Conservation (phyloP, 2,888 invertebrate species). For the Clepsis dumicolana region DNA sequence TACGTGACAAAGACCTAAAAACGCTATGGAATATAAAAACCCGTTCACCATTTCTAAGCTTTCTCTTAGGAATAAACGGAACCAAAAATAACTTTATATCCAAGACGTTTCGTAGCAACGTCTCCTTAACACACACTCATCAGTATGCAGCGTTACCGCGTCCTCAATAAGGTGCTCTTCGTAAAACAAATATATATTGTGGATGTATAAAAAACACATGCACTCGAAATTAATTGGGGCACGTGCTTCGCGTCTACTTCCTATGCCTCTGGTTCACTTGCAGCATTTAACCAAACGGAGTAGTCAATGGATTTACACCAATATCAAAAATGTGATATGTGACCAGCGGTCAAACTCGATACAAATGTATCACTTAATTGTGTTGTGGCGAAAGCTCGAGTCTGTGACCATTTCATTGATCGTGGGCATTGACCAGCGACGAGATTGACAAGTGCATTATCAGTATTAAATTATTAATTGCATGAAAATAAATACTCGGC, state of each 20-base stretch:
- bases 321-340: no score
- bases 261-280: constrained; percentile 17
- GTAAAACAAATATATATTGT: constrained; percentile 45
- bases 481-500: no score
- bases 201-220: constrained; percentile 43
- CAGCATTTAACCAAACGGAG: not conserved
- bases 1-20: no score
- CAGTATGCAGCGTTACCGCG: constrained; percentile 43
- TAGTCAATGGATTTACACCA: not conserved
- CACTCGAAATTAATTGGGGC: constrained; percentile 45
- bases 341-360: no score
- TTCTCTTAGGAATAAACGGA: not conserved
- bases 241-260: constrained; percentile 37
- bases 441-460: no score
- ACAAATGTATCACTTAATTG: no score
- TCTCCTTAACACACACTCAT: constrained; percentile 43
- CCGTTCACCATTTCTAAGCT: no score
- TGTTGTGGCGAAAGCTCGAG: no score
- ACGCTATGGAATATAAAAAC: no score
- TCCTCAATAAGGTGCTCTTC: constrained; percentile 42
- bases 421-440: no score
- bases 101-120: not conserved
- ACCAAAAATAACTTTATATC: not conserved
- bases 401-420: no score
- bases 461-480: no score